Base-by-base conservation (phyloP, 2,888 invertebrate genomes). In the Mythimna ferrago region DNA sequence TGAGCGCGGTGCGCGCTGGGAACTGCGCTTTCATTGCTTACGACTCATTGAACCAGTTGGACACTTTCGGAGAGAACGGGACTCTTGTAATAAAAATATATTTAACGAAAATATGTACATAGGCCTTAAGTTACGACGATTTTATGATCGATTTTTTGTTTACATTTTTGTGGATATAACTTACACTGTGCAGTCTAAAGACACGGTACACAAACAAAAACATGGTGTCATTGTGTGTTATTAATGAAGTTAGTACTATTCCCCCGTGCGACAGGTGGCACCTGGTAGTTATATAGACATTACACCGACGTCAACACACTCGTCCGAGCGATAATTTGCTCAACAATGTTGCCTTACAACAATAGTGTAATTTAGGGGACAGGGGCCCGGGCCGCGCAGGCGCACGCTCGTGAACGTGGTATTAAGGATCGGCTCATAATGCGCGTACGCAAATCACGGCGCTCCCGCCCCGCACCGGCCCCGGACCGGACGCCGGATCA, bases 391-490 rank as follows among this genome's bases (percentile, higher is more conserved):
- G 60, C 54, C 61, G 78, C 67, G 61, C 84, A 60, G 64, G 71
- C 81, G 81, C 63, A 69, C 21, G 67, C 21, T 66, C 86, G 78
- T 79, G 82, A 83, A 84, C 87, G 75, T 89, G 87, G 89, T 87
- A 92, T 90, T 91, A 91, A 84, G 84, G 86, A 63, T 78, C 78
- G 72, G 69, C 80, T 71, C 81, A 84, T 83, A 84, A 85, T 86
- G 90, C 90, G 89, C 92, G 91, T 93, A 94, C 94, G 93, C 93
- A 94, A 94, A 94, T 93, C 93, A 91, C 92, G 89, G 88, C 80
- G 71, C 86, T 69, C 82, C 82, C 84, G 84, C 86, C 81, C 80
- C 79, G 76, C 70, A 78, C 82, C 83, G 48, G 85, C 85, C 79
- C 78, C 78, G 76, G 80, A 85, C 83, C 81, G 82, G 81, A 85